A percentile compares a stretch with the other conserved stretches of the same genome.
Evolutionary conservation across 2,888 invertebrate genomes (phyloP).

Genomic region (Apeira syringaria): DNA sequence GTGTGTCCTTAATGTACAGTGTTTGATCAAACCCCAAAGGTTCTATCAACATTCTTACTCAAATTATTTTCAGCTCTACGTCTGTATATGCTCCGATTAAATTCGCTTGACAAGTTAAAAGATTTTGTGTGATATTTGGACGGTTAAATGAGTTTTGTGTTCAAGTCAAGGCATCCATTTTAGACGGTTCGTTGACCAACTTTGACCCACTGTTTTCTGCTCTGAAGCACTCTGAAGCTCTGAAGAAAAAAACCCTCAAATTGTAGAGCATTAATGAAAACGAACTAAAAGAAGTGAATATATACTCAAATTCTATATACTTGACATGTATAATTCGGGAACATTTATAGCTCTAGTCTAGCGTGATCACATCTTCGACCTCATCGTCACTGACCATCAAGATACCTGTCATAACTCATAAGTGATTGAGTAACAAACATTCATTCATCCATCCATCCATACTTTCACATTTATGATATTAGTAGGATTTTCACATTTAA

Average conservation of each 20-base stretch:
- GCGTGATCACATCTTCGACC: too few relatives aligned
- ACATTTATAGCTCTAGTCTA: too few relatives aligned
- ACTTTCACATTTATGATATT: too few relatives aligned
- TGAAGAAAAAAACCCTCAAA: constrained; percentile 38
- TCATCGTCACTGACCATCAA: too few relatives aligned
- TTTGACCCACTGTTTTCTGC: constrained; percentile 48
- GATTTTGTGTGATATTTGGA: constrained; percentile 4
- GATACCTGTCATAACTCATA: too few relatives aligned
- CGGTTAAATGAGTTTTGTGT: constrained; percentile 40
- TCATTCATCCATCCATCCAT: too few relatives aligned
- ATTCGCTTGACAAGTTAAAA: not conserved
- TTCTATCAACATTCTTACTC: not conserved
- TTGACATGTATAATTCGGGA: too few relatives aligned
- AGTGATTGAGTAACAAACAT: too few relatives aligned
- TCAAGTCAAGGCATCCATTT: constrained; percentile 55
- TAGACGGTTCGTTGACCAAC: constrained; percentile 44
- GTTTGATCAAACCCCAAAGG: constrained; percentile 15
- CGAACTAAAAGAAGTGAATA: too few relatives aligned
- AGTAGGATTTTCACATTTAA: too few relatives aligned
- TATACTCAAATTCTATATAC: too few relatives aligned
- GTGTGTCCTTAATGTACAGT: constrained; percentile 60
- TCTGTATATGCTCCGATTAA: rapidly evolving
- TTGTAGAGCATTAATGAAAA: constrained; percentile 28
- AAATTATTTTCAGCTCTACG: constrained; percentile 14
- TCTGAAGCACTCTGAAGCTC: too few relatives aligned